Conservation (phyloP, 37 sponge, comb jelly and placozoan species). For the Oscarella lobularis region DNA sequence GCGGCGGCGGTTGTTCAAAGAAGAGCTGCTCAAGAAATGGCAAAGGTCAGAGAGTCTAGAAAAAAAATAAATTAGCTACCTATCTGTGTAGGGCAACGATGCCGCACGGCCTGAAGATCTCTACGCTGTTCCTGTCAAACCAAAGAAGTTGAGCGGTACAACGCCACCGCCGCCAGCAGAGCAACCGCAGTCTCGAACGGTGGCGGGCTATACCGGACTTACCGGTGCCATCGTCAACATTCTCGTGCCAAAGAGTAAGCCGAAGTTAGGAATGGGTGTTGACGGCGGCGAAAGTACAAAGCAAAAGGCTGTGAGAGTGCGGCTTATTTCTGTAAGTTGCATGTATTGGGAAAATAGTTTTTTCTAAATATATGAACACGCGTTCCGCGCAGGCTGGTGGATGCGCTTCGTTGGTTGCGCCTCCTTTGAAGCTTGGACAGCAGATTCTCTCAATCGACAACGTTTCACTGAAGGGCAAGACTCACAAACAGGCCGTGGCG, state of each 20-base stretch:
- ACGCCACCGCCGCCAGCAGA: background rate
- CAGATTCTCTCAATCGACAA: conserved; percentile 60
- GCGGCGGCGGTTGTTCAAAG: too few species aligned
- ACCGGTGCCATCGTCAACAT: conserved; percentile 41
- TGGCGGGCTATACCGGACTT: conserved; percentile 45
- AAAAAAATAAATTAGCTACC: too few species aligned
- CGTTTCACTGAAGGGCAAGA: conserved; percentile 35
- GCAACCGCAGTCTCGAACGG: conserved; percentile 2
- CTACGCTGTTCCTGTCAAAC: background rate
- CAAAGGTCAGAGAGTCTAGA: too few species aligned
- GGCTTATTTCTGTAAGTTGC: conserved; percentile 50
- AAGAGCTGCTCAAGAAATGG: too few species aligned
- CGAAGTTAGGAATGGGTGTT: conserved; percentile 74
- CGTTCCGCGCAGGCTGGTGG: conserved; percentile 11
- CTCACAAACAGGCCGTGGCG: conserved; percentile 69
- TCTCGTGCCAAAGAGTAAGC: conserved; percentile 41
- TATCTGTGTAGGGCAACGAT: too few species aligned
- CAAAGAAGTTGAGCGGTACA: background rate
- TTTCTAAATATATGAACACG: too few species aligned
- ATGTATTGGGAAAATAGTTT: background rate
- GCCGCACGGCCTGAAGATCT: background rate
- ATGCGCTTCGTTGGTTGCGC: conserved; percentile 18
- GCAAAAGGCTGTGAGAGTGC: conserved; percentile 50
- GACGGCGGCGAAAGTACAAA: conserved; percentile 79
- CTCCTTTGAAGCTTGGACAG: conserved; percentile 50